A percentile compares a stretch with the other conserved stretches of the same genome.
Evolutionary conservation across 1,140 invertebrate genomes (phyloP).

Genomic region (Maconellicoccus hirsutus): DNA sequence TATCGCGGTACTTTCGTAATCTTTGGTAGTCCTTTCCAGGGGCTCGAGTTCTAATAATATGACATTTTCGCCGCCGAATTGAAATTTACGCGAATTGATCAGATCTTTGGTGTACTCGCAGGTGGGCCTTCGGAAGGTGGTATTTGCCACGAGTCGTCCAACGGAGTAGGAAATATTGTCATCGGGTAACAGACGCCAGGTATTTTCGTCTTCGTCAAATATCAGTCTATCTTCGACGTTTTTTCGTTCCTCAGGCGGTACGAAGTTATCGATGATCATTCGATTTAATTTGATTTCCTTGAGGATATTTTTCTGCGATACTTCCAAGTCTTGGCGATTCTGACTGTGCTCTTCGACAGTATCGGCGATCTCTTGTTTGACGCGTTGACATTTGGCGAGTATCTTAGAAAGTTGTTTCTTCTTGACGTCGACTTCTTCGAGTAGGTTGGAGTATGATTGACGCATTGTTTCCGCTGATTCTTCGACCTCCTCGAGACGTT

Average conservation of each 20-base stretch:
- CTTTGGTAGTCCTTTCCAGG: slow-evolving; percentile 62
- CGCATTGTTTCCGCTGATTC: slow-evolving; percentile 73
- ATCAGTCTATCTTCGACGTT: slow-evolving; percentile 62
- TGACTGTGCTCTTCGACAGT: slow-evolving; percentile 68
- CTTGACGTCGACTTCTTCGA: slow-evolving; percentile 86
- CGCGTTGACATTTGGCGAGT: slow-evolving; percentile 47
- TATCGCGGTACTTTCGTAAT: slow-evolving; percentile 60
- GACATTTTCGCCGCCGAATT: slow-evolving; percentile 57
- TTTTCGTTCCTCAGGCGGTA: slow-evolving; percentile 78
- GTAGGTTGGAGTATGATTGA: slow-evolving; percentile 71
- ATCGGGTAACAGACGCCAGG: slow-evolving; percentile 53
- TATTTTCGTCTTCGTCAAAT: slow-evolving; percentile 81
- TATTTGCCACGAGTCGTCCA: slow-evolving; percentile 26
- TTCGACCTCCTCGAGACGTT: slow-evolving; percentile 75
- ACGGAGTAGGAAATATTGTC: slow-evolving; percentile 27
- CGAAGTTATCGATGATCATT: slow-evolving; percentile 93
- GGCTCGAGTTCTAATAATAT: slow-evolving; percentile 68
- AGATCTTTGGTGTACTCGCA: slow-evolving; percentile 34
- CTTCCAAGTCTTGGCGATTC: slow-evolving; percentile 66
- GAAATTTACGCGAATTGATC: slow-evolving; percentile 25
- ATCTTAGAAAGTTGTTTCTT: slow-evolving; percentile 75
- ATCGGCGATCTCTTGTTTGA: slow-evolving; percentile 61
- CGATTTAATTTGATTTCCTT: slow-evolving; percentile 67
- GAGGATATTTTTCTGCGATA: slow-evolving; percentile 65
- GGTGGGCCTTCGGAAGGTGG: slow-evolving; percentile 29